These are phyloP conservation scores for Caenorhabditis inopinata DNA, from an alignment of 1,140 invertebrate genomes.

Conservation along the genomic window DNA sequence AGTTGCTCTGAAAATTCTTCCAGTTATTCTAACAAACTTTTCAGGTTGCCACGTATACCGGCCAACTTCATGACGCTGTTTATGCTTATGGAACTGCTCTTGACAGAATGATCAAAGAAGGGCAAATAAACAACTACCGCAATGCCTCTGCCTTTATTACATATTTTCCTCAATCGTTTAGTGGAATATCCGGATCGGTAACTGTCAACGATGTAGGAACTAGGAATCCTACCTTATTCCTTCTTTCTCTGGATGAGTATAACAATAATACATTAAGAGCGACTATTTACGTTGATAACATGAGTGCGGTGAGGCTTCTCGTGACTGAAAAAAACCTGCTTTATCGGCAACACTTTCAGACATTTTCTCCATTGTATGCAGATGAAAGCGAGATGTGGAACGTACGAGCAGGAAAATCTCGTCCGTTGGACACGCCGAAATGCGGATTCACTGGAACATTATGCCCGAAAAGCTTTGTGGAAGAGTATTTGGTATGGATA, in stretches of 20 bases:
- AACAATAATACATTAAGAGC: background rate
- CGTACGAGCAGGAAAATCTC: background rate
- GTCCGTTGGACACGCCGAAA: background rate
- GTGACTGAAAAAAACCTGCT: background rate
- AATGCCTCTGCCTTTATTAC: background rate
- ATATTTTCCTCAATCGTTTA: background rate
- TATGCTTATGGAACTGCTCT: background rate
- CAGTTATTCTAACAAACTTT: too few species aligned
- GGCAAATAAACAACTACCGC: background rate
- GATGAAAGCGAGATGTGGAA: background rate
- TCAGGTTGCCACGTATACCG: background rate
- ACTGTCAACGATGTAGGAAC: background rate
- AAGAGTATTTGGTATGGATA: background rate
- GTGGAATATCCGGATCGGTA: conserved; percentile 1
- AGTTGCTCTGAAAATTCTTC: too few species aligned
- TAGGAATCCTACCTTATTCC: background rate
- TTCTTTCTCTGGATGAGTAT: background rate
- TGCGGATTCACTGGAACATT: conserved; percentile 8
- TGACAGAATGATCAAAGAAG: background rate
- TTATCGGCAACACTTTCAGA: background rate
- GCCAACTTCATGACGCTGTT: conserved; percentile 1
- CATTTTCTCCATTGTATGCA: background rate
- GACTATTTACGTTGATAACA: conserved; percentile 8
- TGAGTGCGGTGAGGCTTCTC: background rate
- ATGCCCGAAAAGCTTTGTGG: conserved; percentile 1